These are phyloP conservation scores for Branchinecta sandiegonensis DNA, from an alignment of 2,888 invertebrate species.

Conservation along the genomic window DNA sequence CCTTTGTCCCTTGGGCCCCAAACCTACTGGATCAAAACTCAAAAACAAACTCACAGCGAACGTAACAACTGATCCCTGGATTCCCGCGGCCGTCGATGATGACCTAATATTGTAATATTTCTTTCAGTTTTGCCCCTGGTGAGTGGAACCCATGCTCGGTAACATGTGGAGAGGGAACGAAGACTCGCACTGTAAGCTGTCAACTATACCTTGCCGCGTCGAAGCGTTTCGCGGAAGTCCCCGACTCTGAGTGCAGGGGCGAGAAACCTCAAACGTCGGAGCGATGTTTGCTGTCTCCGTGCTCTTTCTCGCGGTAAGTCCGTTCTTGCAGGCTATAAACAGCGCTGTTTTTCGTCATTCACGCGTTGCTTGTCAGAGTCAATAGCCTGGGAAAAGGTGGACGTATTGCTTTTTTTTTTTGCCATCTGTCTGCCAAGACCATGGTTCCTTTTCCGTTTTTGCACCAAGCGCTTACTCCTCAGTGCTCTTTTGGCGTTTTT, in stretches of 20 bases:
- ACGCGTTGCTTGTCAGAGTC: neutral
- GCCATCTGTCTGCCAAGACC: too few relatives aligned
- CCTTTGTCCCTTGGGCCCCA: too few relatives aligned
- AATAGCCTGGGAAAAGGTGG: neutral
- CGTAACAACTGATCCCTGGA: too few relatives aligned
- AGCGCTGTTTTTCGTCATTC: neutral
- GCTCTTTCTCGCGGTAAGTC: neutral
- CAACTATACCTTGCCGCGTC: neutral
- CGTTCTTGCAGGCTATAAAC: neutral
- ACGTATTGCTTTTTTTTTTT: too few relatives aligned
- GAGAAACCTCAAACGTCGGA: neutral
- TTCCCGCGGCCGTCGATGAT: too few relatives aligned
- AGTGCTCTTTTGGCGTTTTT: too few relatives aligned
- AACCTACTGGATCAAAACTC: too few relatives aligned
- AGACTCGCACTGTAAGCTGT: slow-evolving; percentile 60
- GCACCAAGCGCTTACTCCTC: too few relatives aligned
- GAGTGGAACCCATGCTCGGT: slow-evolving; percentile 79
- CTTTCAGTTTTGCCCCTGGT: neutral
- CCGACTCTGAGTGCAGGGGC: neutral
- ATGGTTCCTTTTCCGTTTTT: too few relatives aligned
- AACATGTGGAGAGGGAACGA: slow-evolving; percentile 70
- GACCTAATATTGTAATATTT: neutral
- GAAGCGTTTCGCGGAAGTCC: neutral
- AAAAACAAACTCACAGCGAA: too few relatives aligned
- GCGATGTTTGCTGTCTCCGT: neutral